phyloP scores from a whole-genome alignment of 2,113 vertebrate genomes.

The Calypte anna region DNA sequence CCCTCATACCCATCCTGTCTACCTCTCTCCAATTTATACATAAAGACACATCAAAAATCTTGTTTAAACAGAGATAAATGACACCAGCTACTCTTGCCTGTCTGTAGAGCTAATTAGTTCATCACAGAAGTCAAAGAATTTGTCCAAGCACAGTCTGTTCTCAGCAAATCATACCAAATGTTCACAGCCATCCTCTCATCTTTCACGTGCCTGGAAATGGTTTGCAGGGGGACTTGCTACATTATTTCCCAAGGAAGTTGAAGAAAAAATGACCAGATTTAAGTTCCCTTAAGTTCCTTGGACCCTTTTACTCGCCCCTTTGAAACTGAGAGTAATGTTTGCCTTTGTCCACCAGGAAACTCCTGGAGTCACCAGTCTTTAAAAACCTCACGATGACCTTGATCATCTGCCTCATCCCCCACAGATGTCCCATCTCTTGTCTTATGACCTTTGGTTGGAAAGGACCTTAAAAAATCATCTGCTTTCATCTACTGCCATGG shows the following conservation, averaged over 20 bases:
- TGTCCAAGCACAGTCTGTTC: not conserved
- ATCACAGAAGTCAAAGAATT: not conserved
- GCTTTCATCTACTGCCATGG: too few relatives aligned
- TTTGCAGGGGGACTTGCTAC: not conserved
- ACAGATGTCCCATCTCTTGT: not conserved
- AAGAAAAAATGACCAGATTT: not conserved
- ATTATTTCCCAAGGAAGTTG: not conserved
- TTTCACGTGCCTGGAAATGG: accelerated
- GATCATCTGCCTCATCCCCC: not conserved
- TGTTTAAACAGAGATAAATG: not conserved
- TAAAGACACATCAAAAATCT: not conserved
- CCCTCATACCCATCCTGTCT: not conserved
- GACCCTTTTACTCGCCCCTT: not conserved
- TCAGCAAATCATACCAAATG: not conserved
- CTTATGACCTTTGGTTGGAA: not conserved
- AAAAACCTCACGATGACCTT: not conserved
- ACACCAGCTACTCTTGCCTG: not conserved
- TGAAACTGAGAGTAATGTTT: not conserved
- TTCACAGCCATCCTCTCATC: not conserved
- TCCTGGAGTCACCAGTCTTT: not conserved
- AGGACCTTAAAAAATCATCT: too few relatives aligned
- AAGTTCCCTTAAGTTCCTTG: not conserved
- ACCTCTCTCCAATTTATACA: not conserved
- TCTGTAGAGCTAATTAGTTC: not conserved
- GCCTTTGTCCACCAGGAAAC: not conserved